phyloP scores from a whole-genome alignment of 2,888 invertebrate genomes.

The Nomada fucata region DNA sequence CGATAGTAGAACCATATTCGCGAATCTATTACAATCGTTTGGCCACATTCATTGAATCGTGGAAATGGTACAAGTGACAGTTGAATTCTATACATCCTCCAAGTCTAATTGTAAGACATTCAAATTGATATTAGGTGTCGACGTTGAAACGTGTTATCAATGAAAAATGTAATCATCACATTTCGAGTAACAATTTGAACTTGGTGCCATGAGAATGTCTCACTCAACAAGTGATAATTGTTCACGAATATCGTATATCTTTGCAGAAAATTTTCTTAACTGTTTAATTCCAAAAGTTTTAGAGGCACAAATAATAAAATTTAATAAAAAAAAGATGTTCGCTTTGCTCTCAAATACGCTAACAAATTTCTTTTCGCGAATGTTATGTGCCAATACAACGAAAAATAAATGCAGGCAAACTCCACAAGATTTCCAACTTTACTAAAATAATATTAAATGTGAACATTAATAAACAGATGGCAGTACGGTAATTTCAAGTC shows the following conservation, averaged over 20 bases:
- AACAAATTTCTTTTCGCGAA: background rate
- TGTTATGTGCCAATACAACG: no score
- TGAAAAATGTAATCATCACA: background rate
- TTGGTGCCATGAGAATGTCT: background rate
- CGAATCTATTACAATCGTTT: background rate
- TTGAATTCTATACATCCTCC: slow-evolving; percentile 20
- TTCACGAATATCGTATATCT: background rate
- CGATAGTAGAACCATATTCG: background rate
- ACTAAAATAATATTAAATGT: no score
- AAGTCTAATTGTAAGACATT: slow-evolving; percentile 11
- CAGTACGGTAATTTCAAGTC: no score
- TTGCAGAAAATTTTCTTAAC: no score
- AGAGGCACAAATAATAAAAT: no score
- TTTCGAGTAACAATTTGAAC: background rate
- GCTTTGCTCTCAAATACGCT: no score
- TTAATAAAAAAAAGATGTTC: no score
- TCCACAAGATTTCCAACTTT: no score
- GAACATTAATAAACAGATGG: no score
- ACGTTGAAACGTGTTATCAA: slow-evolving; percentile 11
- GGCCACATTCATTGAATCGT: background rate
- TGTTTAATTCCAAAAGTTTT: no score
- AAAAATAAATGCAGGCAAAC: no score
- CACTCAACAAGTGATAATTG: background rate
- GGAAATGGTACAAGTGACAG: slow-evolving; percentile 25
- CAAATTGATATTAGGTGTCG: slow-evolving; percentile 2